Conservation (phyloP, 2,888 invertebrate genomes). For the Rhyacophila evoluta region DNA sequence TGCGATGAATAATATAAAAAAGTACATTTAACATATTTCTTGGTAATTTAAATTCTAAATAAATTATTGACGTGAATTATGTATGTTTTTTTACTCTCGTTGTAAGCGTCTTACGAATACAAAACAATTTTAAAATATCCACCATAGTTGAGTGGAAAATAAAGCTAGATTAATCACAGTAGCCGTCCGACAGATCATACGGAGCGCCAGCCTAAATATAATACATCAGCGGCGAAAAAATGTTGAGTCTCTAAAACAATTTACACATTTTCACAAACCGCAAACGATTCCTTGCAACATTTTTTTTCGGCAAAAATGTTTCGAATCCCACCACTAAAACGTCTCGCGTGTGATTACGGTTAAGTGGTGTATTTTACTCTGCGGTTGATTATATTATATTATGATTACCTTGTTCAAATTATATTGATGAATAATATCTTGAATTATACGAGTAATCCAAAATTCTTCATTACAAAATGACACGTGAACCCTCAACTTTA, state of each 20-base stretch:
- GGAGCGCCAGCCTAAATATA: constrained; percentile 7
- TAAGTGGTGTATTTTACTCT: neutral
- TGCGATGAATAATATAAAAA: too few species aligned
- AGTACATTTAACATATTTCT: too few species aligned
- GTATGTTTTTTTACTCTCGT: too few species aligned
- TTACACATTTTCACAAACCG: constrained; percentile 14
- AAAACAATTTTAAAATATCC: neutral
- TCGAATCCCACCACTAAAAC: neutral
- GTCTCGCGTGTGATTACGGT: neutral
- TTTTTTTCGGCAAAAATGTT: neutral
- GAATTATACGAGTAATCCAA: too few species aligned
- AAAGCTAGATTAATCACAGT: neutral
- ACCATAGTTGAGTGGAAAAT: neutral
- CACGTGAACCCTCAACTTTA: too few species aligned
- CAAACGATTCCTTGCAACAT: neutral
- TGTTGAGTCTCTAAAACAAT: neutral
- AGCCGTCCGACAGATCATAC: neutral
- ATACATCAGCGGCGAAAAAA: neutral
- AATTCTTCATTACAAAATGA: too few species aligned
- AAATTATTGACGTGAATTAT: too few species aligned
- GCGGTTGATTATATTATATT: neutral
- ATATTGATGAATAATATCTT: too few species aligned
- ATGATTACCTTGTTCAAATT: too few species aligned
- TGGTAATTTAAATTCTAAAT: too few species aligned
- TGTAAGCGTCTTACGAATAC: neutral